Base-by-base conservation (phyloP, 2,888 invertebrate species). In the Leptopilina drosophilae region DNA sequence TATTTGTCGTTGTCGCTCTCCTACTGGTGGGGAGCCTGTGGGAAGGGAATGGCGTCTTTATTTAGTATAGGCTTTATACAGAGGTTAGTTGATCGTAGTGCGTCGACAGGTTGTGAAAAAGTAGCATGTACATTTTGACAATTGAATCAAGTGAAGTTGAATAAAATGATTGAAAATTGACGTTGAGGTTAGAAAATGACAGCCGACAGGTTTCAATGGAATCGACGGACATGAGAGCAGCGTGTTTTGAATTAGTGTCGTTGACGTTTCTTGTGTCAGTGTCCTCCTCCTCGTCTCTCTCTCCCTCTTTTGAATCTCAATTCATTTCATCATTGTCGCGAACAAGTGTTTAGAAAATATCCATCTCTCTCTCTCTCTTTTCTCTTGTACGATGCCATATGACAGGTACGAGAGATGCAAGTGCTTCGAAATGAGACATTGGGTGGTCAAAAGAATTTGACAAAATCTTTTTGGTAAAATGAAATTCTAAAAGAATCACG, bases 11-110 rank as follows among this genome's bases (percentile, higher is more conserved):
- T n/a, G 62, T 65, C 59, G 59, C 40, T 42, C n/a, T 76, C 42
- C 12, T 26, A 42, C 7, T 33, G 56, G 80, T 78, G 80, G 78
- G 80, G 78, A 40, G 42, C 15, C 33, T 64, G 56, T 59, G 77
- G 73, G 64, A 80, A 80, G 80, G 78, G 81, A 82, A 83, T 83
- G 83, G 83, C 83, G 83, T 81, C 81, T 76, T 79, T 79, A 80
- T 77, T 78, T 78, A 79, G 80, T 77, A 78, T 67, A 77, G 77
- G 69, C 69, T 75, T 77, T 80, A 69, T 69, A 73, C 67, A 62
- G 77, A 78, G 77, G 59, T 64, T 77, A 80, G 80, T 81, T 77
- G 77, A 64, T 78, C 78, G 81, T 80, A 76, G 81, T 26, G 77
- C 81, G 80, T 64, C 64, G 79, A 78, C 78, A 66, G 56, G 64